Percentiles rank a stretch among this genome's conserved stretches.
Conservation (phyloP, 2,113 vertebrate genomes). For the Melanerpes aurifrons region DNA sequence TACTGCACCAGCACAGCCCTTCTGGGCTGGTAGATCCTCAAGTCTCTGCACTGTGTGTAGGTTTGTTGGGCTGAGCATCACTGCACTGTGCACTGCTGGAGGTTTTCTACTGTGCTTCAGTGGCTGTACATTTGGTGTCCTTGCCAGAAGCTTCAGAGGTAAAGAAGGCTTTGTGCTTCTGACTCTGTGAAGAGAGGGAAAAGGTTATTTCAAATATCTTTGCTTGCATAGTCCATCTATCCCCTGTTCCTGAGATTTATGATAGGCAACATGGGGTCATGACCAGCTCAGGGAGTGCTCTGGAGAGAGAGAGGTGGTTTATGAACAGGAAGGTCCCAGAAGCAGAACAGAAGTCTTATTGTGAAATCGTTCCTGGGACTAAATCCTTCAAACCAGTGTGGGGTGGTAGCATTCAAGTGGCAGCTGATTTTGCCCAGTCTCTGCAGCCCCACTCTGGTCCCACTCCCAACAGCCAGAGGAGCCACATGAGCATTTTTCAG, state of each 20-base stretch:
- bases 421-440: neutral
- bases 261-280: neutral
- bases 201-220: neutral
- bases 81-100: neutral
- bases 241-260: neutral
- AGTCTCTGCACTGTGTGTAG: accelerated
- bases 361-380: neutral
- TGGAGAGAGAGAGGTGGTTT: neutral
- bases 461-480: neutral
- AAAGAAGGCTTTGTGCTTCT: neutral
- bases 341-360: neutral
- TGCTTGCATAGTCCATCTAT: neutral
- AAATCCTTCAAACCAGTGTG: neutral
- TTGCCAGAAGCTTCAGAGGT: neutral
- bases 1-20: neutral
- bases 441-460: neutral
- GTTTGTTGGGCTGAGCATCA: neutral
- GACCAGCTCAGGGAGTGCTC: neutral
- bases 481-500: neutral
- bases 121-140: neutral
- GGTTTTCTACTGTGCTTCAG: neutral
- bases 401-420: neutral
- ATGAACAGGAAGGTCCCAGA: neutral
- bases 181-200: neutral
- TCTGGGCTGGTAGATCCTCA: neutral